phyloP scores from a whole-genome alignment of 2,797 vertebrate species.

The Limosa lapponica region DNA sequence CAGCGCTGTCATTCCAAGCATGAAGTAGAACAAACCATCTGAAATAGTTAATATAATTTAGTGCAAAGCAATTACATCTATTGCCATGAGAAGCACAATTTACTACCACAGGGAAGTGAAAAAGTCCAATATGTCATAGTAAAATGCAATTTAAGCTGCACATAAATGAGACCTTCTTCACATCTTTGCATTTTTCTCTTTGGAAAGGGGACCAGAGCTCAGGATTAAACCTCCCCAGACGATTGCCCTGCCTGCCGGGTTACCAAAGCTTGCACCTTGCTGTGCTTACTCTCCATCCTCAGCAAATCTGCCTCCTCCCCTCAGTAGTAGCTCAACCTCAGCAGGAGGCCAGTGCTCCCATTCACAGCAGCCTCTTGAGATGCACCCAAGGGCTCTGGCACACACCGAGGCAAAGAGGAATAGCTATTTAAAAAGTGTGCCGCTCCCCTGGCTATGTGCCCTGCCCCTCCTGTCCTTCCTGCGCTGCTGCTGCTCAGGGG shows the following conservation, averaged over 20 bases:
- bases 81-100: conserved; percentile 3
- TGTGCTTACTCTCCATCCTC: background rate
- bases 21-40: background rate
- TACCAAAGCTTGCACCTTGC: background rate
- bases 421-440: accelerated
- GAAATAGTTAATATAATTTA: conserved; percentile 40
- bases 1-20: background rate
- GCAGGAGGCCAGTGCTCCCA: background rate
- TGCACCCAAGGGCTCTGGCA: accelerated
- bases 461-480: background rate
- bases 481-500: background rate
- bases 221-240: background rate
- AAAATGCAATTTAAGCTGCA: conserved; percentile 20
- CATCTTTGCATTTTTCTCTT: background rate
- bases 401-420: background rate
- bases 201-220: background rate
- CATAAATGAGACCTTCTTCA: conserved; percentile 4
- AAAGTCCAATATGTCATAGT: background rate
- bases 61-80: conserved; percentile 34
- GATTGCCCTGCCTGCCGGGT: background rate
- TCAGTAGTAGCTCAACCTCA: accelerated
- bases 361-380: background rate
- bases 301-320: background rate
- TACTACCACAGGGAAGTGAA: background rate
- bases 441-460: background rate